Conservation (phyloP, 2,888 invertebrate species). For the Boloria euphrosyne region DNA sequence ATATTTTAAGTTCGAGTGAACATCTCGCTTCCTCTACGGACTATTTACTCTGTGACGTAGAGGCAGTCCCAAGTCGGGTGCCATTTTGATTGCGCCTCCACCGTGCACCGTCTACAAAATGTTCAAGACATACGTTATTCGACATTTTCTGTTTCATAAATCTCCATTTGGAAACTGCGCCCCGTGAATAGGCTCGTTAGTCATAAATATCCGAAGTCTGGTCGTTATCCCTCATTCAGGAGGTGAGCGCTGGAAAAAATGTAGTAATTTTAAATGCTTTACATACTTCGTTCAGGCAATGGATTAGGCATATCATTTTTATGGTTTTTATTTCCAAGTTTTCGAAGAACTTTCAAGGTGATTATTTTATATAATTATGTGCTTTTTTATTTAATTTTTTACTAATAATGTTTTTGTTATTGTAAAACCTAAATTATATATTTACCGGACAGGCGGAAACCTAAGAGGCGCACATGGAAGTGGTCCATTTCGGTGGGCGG, state of each 20-base stretch:
- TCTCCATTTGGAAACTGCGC: constrained; percentile 71
- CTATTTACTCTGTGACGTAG: constrained; percentile 33
- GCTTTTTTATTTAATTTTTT: not conserved
- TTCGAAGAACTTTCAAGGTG: not conserved
- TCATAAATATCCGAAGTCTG: constrained; percentile 79
- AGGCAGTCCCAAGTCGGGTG: constrained; percentile 38
- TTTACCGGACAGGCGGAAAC: too few relatives aligned
- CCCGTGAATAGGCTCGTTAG: constrained; percentile 79
- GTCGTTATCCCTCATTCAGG: constrained; percentile 76
- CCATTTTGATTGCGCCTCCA: constrained; percentile 39
- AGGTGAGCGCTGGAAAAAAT: constrained; percentile 35
- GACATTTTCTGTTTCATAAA: constrained; percentile 78
- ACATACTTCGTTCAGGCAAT: constrained; percentile 33
- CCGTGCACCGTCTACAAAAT: constrained; percentile 55
- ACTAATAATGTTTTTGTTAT: too few relatives aligned
- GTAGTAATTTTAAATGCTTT: constrained; percentile 45
- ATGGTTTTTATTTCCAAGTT: not conserved
- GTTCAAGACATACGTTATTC: constrained; percentile 67
- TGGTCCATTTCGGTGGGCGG: too few relatives aligned
- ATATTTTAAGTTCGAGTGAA: not conserved
- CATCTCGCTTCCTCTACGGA: constrained; percentile 25
- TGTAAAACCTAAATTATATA: too few relatives aligned
- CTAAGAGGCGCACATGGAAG: too few relatives aligned
- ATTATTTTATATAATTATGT: not conserved
- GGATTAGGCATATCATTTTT: constrained; percentile 31